Percentiles rank a stretch among this genome's conserved stretches.
Evolutionary conservation across 2,797 vertebrate species (phyloP).

Genomic region (Echeneis naucrates): DNA sequence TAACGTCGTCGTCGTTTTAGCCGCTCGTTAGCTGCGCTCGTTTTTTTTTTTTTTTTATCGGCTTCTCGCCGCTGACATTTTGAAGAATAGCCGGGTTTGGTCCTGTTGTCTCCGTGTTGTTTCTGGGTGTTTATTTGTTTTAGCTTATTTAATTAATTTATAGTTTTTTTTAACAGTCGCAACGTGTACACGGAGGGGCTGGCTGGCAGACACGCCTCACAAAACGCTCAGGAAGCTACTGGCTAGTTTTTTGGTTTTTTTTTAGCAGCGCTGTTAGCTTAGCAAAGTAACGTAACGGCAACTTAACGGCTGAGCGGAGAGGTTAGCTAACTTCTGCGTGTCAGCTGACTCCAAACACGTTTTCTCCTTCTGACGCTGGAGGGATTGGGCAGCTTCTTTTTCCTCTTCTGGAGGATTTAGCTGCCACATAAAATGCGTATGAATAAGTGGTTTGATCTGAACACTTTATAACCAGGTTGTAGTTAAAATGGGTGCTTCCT

Average conservation of each 20-base stretch:
- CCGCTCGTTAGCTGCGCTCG: too few species aligned
- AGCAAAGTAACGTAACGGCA: slow-evolving; percentile 30
- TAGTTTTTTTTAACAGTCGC: too few species aligned
- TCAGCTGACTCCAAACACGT: slow-evolving; percentile 17
- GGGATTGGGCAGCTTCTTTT: slow-evolving; percentile 5
- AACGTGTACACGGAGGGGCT: slow-evolving; percentile 55
- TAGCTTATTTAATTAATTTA: too few species aligned
- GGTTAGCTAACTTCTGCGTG: slow-evolving; percentile 24
- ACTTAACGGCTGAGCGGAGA: slow-evolving; percentile 6
- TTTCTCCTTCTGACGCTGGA: neutral
- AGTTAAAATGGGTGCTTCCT: slow-evolving; percentile 25
- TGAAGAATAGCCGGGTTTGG: fast-evolving
- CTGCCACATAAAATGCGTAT: neutral
- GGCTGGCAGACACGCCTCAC: slow-evolving; percentile 64
- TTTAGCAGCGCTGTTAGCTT: slow-evolving; percentile 52
- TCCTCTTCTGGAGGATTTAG: neutral
- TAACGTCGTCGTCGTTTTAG: neutral
- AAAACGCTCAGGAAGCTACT: slow-evolving; percentile 3
- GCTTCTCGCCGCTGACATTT: slow-evolving; percentile 11
- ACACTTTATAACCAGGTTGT: neutral
- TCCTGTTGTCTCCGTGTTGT: neutral
- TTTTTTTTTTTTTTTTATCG: too few species aligned
- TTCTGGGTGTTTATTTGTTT: neutral
- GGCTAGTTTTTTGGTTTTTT: slow-evolving; percentile 56
- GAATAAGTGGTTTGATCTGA: neutral